These are phyloP conservation scores for Boulengeromyrus knoepffleri DNA, from an alignment of 2,113 vertebrate genomes.

Conservation along the genomic window DNA sequence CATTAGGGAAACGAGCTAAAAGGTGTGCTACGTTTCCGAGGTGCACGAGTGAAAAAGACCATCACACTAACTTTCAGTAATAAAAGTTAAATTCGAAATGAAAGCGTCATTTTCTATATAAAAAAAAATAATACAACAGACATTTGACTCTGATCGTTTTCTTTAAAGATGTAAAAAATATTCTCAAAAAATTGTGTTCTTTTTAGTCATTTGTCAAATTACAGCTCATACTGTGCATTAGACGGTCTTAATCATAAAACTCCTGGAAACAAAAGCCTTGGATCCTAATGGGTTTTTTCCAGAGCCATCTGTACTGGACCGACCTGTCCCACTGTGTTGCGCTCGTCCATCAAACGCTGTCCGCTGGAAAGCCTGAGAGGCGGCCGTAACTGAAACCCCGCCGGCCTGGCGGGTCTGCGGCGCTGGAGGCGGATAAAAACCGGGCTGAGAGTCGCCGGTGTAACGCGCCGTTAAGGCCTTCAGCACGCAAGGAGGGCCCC, in stretches of 20 bases:
- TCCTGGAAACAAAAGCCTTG: slow-evolving; percentile 11
- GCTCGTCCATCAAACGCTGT: slow-evolving; percentile 8
- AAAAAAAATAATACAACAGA: neutral
- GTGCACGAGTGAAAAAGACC: neutral
- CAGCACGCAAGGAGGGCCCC: neutral
- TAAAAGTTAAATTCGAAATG: neutral
- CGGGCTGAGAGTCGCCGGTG: neutral
- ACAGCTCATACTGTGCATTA: neutral
- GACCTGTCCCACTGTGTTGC: neutral
- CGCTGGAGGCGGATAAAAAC: neutral
- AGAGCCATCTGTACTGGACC: slow-evolving; percentile 25
- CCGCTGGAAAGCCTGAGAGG: neutral
- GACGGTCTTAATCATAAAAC: neutral
- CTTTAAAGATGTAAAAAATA: neutral
- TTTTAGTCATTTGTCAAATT: neutral
- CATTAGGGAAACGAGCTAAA: neutral
- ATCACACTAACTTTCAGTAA: neutral
- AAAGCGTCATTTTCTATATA: neutral
- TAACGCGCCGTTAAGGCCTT: neutral
- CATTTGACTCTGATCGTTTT: neutral
- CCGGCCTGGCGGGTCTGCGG: neutral
- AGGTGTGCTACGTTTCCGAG: neutral
- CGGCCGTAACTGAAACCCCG: neutral
- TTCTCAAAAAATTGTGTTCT: neutral
- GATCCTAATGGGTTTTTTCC: slow-evolving; percentile 18